These are phyloP conservation scores for Drosophila punjabiensis DNA, from an alignment of 1,140 invertebrate genomes.

Conservation along the genomic window DNA sequence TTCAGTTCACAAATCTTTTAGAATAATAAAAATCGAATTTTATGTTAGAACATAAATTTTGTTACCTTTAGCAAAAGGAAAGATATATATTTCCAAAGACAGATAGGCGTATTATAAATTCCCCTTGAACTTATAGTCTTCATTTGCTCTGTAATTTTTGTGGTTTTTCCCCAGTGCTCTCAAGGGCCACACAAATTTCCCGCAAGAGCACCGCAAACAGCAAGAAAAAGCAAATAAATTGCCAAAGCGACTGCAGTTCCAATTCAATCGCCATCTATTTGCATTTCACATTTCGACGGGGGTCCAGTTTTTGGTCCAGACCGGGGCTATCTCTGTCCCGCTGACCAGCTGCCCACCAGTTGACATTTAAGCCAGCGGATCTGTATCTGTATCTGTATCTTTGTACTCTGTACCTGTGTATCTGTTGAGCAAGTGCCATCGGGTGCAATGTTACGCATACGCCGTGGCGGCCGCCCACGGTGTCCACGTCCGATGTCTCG, in stretches of 20 bases:
- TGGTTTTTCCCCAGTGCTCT: slow-evolving; percentile 10
- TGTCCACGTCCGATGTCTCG: slow-evolving; percentile 11
- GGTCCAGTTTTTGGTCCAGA: slow-evolving; percentile 28
- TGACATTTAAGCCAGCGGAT: slow-evolving; percentile 66
- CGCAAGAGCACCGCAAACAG: slow-evolving; percentile 30
- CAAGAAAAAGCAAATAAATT: slow-evolving; percentile 37
- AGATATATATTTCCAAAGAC: not conserved
- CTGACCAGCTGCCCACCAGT: slow-evolving; percentile 36
- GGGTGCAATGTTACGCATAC: slow-evolving; percentile 73
- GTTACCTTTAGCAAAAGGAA: not conserved
- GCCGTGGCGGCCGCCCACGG: slow-evolving; percentile 58
- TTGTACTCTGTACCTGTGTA: slow-evolving; percentile 1
- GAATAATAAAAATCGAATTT: not conserved
- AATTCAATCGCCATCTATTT: slow-evolving; percentile 45
- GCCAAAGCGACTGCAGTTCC: slow-evolving; percentile 39
- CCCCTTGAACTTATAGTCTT: not conserved
- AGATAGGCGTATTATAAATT: no score
- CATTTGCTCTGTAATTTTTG: not conserved
- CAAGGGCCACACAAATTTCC: slow-evolving; percentile 13
- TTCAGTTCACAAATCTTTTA: not conserved
- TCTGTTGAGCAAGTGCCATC: slow-evolving; percentile 64
- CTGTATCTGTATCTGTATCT: slow-evolving; percentile 8
- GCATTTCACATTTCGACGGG: slow-evolving; percentile 42
- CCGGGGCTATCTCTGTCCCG: slow-evolving; percentile 24
- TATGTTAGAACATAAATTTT: not conserved